These are phyloP conservation scores for Macquaria australasica DNA, from an alignment of 2,113 vertebrate species.

Conservation along the genomic window DNA sequence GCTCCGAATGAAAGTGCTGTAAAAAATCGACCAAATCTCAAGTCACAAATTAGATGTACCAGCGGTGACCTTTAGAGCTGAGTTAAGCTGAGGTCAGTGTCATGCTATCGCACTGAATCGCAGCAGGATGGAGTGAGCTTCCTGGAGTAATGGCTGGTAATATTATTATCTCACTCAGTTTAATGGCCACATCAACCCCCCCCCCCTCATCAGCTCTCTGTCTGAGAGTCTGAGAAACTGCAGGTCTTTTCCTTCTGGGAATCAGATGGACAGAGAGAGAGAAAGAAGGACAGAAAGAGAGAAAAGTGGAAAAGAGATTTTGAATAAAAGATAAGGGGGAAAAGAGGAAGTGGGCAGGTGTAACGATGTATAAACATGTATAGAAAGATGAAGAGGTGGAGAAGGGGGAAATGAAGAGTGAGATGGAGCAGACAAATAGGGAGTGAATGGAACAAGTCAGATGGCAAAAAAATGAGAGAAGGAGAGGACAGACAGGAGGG, in stretches of 20 bases:
- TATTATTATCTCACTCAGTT: conserved; percentile 58
- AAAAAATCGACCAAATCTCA: conserved; percentile 5
- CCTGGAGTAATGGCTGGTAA: conserved; percentile 61
- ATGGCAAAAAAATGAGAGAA: conserved; percentile 38
- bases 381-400: conserved; percentile 16
- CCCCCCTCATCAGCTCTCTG: conserved; percentile 1
- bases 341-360: not conserved
- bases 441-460: conserved; percentile 43
- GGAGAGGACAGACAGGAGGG: not conserved
- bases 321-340: not conserved
- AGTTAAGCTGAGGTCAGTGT: conserved; percentile 58
- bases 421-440: conserved; percentile 36
- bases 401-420: conserved; percentile 12
- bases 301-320: not conserved
- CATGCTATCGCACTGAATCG: conserved; percentile 16
- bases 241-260: not conserved
- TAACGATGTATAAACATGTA: conserved; percentile 15
- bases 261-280: not conserved
- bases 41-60: conserved; percentile 28
- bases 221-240: conserved; percentile 30
- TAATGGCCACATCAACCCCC: conserved; percentile 54
- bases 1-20: conserved; percentile 19
- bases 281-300: not conserved
- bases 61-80: conserved; percentile 54
- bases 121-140: conserved; percentile 46